Conservation (phyloP, 2,888 invertebrate species). For the Heliconius hortense region DNA sequence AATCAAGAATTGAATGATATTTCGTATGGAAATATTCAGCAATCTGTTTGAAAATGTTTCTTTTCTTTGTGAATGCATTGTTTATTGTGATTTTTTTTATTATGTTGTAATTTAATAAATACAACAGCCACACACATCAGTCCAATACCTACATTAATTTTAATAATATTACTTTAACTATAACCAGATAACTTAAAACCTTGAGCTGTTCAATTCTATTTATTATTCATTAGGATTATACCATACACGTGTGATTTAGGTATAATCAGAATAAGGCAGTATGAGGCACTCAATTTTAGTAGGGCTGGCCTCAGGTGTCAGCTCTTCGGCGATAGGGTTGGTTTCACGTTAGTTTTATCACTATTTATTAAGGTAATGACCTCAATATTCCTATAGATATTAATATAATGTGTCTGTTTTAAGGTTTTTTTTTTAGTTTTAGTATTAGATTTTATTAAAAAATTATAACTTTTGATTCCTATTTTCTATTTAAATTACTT, state of each 20-base stretch:
- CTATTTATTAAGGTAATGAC: conserved; percentile 35
- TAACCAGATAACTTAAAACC: not conserved
- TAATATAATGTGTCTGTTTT: not conserved
- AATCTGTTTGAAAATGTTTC: not conserved
- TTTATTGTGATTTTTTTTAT: not conserved
- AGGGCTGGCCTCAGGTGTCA: conserved; percentile 43
- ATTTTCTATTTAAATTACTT: not conserved
- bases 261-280: conserved; percentile 37
- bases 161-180: not conserved
- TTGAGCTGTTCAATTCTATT: not conserved
- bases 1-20: not conserved
- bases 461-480: not conserved
- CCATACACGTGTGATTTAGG: conserved; percentile 24
- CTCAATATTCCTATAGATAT: conserved; percentile 12
- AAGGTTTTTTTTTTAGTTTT: too few relatives aligned
- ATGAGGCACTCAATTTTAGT: conserved; percentile 42
- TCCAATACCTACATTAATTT: not conserved
- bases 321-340: conserved; percentile 40
- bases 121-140: not conserved
- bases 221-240: conserved; percentile 13
- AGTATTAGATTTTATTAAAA: too few relatives aligned
- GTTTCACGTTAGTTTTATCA: conserved; percentile 36
- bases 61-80: not conserved
- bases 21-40: not conserved
- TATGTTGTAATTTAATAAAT: not conserved